phyloP scores from a whole-genome alignment of 2,797 vertebrate genomes.

The Bucorvus abyssinicus region DNA sequence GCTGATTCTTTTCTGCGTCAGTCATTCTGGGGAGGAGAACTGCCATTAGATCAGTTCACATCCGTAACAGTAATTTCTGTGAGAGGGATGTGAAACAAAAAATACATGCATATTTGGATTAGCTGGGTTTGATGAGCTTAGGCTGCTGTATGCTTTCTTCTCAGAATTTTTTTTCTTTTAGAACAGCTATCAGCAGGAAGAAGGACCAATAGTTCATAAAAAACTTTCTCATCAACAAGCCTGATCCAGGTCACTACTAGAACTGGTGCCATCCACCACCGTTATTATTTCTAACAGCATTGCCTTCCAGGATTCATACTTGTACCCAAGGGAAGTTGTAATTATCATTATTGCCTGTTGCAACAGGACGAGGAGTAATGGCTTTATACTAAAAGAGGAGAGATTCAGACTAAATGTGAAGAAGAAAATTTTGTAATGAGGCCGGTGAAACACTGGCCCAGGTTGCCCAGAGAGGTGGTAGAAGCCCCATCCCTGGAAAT shows the following conservation, averaged over 20 bases:
- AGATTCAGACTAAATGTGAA: background rate
- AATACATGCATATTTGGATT: background rate
- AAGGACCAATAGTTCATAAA: background rate
- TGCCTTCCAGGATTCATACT: background rate
- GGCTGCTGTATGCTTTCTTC: background rate
- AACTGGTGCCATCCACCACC: background rate
- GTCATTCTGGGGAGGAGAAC: background rate
- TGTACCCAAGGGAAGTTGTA: background rate
- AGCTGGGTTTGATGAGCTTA: background rate
- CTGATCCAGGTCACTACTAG: background rate
- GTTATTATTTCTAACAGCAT: background rate
- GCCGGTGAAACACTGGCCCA: background rate
- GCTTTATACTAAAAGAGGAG: background rate
- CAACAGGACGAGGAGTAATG: background rate
- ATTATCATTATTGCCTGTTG: background rate
- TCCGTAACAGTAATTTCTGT: background rate
- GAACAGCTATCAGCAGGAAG: background rate
- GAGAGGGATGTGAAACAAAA: background rate
- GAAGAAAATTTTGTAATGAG: background rate
- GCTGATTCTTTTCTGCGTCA: background rate
- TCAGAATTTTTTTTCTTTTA: background rate
- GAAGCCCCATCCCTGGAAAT: background rate
- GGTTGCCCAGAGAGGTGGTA: background rate
- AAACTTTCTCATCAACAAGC: background rate
- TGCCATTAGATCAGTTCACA: background rate